Base-by-base conservation (phyloP, 2,888 invertebrate species). In the Volucella inflata region DNA sequence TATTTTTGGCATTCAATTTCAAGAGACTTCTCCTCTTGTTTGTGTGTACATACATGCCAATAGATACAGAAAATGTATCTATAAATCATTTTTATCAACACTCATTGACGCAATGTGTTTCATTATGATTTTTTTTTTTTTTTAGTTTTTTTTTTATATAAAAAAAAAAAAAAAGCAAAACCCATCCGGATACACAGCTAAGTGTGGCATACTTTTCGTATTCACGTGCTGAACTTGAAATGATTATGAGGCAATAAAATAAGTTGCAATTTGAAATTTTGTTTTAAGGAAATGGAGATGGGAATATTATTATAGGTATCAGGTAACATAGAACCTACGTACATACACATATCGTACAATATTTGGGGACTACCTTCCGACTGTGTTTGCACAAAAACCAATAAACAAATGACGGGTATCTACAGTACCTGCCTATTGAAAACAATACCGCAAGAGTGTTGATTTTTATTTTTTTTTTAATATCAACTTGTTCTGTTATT, bases 191-290 rank as follows among this genome's bases (percentile, higher is more conserved):
- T 42, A 40, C 17, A 40, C 38, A 65, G 53, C 55, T 16, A 44
- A 10, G n/a, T 30, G 14, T 36, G 6, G 6, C 30, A 30, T 30
- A 6, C 30, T 30, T 44, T 55, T 70, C 12, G 16, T 16, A 62
- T 70, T 77, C 51, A 65, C 57, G 62, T 70, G 59, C 55, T 40
- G 50, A 76, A 76, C 57, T 75, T 64, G 57, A 71, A 50, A 65
- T 59, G 57, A 40, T 8, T 60, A 62, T 4, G 30, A 30, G 6
- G 30, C 30, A 30, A 30, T 30, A 55, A 64, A 8, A 38, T 6
- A 65, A 57, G 14, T 12, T 2, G 8, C 11, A 21, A 12, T 16
- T 16, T 14, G 17, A 14, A 40, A 65, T 8, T 3, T 21, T 4
- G 38, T 30, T 21, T 59, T 65, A 14, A 65, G 64, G 71, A 70